phyloP scores from a whole-genome alignment of 2,888 invertebrate genomes.

The Halictus ligatus region DNA sequence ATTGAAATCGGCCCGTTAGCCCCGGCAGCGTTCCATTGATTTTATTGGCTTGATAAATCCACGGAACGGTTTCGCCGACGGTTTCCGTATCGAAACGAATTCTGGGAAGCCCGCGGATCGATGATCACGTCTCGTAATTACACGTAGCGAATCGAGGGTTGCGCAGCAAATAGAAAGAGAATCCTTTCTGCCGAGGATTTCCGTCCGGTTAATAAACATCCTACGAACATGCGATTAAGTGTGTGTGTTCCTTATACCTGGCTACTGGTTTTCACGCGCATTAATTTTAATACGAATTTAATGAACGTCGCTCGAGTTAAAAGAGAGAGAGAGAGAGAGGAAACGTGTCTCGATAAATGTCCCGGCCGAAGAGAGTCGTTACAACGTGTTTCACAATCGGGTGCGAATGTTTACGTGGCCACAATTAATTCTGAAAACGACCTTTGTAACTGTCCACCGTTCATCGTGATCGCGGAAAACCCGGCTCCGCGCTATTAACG shows the following conservation, averaged over 20 bases:
- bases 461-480: constrained; percentile 43
- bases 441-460: constrained; percentile 36
- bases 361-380: neutral
- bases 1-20: constrained; percentile 34
- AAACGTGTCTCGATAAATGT: neutral
- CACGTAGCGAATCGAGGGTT: neutral
- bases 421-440: constrained; percentile 43
- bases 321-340: neutral
- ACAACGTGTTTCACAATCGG: neutral
- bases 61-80: neutral
- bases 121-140: constrained; percentile 1
- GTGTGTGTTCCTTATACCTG: neutral
- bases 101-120: neutral
- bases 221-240: neutral
- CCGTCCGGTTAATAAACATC: neutral
- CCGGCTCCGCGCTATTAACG: constrained; percentile 23
- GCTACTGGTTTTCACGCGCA: neutral
- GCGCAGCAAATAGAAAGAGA: neutral
- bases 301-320: constrained; percentile 8
- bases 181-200: neutral
- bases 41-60: constrained; percentile 24
- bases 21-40: constrained; percentile 17
- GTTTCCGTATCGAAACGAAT: neutral
- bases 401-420: constrained; percentile 7
- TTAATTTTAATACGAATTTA: constrained; percentile 23